phyloP scores from a whole-genome alignment of 2,113 vertebrate genomes.

The Mobula hypostoma region DNA sequence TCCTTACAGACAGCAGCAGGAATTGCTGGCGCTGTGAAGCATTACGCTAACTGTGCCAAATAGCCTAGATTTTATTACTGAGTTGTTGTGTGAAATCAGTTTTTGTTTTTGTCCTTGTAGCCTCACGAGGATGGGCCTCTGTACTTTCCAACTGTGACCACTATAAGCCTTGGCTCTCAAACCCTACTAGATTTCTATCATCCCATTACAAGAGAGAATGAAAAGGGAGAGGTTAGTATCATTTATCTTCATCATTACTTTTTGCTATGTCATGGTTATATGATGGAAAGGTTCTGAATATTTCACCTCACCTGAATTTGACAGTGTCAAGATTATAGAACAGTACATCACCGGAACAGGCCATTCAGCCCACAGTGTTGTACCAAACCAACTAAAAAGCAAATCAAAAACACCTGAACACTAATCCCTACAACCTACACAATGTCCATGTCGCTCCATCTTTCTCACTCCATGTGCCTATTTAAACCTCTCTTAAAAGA shows the following conservation, averaged over 20 bases:
- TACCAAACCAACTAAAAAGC: too few relatives aligned
- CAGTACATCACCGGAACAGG: too few relatives aligned
- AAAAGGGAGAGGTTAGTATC: background rate
- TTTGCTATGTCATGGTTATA: background rate
- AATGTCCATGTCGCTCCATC: too few relatives aligned
- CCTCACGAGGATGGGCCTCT: conserved; percentile 81
- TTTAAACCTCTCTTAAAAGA: too few relatives aligned
- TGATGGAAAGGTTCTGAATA: background rate
- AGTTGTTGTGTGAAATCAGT: background rate
- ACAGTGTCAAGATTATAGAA: background rate
- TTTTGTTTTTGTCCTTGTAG: conserved; percentile 46
- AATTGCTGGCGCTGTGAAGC: too few relatives aligned
- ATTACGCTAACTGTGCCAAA: too few relatives aligned
- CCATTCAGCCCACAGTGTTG: too few relatives aligned
- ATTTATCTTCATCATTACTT: background rate
- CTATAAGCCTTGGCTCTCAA: conserved; percentile 80
- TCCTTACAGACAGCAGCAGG: too few relatives aligned
- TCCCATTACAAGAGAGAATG: conserved; percentile 50
- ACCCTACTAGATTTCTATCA: conserved; percentile 75
- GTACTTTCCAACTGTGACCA: conserved; percentile 81
- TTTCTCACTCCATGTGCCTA: too few relatives aligned
- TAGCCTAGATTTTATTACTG: background rate
- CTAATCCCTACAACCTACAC: too few relatives aligned
- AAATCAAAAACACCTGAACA: too few relatives aligned
- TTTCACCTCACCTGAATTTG: background rate